Evolutionary conservation across 2,888 invertebrate genomes (phyloP), one percentile per base, ranked within the genome.

Genomic region (Lasioglossum figueresi): DNA sequence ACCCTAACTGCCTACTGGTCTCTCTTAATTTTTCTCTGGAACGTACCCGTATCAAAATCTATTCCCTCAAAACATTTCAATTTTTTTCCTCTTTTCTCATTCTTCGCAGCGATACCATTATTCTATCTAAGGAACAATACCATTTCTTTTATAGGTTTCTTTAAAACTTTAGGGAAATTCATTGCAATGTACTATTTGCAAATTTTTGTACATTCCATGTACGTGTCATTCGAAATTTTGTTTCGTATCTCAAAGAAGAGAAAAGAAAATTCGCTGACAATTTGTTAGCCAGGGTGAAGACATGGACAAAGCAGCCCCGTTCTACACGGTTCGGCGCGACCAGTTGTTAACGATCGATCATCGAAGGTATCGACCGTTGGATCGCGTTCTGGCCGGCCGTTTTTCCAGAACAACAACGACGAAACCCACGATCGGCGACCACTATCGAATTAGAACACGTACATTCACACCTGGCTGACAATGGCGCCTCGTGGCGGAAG

Each of bases 401-500:
- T 76, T 76, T 63, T 43, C 43, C 75, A 37, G n/a, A 37, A 16
- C 27, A 27, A 52, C n/a, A 71, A 71, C 43, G 10, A 72, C 31
- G 4, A 27, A 48, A n/a, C 45, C 66, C 23, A 66, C 66, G 66
- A n/a, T 31, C 59, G 10, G 66, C 34, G n/a, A 73, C 23, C 14
- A 40, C 31, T n/a, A 70, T 71, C 71, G 75, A 83, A 79, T 84
- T 84, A 56, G 83, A 78, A 84, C 83, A 52, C 74, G 43, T 56
- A 71, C 78, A 75, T 83, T 84, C 83, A 23, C 83, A 73, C 74
- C 83, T 83, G 16, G 75, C 71, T n/a, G 75, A 84, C 84, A 83
- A 83, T 84, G 59, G 78, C 52, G 43, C 45, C 59, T 27, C 16
- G 31, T 59, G 43, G 23, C 16, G 48, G 73, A 83, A 70, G 73